A percentile compares a stretch with the other conserved stretches of the same genome.
Evolutionary conservation across 2,113 vertebrate genomes (phyloP).

Genomic region (Solea senegalensis): DNA sequence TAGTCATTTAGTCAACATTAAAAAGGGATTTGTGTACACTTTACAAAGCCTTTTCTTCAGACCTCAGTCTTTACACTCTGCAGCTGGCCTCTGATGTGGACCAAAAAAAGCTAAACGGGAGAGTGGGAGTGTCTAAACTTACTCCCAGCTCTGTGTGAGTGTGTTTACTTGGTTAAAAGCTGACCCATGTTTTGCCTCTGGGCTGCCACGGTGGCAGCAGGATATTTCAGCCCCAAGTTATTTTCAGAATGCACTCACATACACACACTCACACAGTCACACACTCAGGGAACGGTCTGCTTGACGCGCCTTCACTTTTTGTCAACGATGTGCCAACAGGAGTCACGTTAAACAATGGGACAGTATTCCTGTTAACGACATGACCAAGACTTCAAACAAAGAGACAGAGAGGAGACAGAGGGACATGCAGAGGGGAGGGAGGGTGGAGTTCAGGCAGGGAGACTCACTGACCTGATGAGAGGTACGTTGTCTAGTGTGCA

Average conservation of each 20-base stretch:
- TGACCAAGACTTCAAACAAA: slow-evolving; percentile 37
- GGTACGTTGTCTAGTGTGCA: slow-evolving; percentile 82
- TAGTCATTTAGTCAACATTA: background rate
- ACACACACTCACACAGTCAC: slow-evolving; percentile 1
- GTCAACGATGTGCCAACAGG: slow-evolving; percentile 48
- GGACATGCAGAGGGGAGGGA: background rate
- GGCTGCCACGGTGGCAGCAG: slow-evolving; percentile 69
- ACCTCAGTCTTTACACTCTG: slow-evolving; percentile 35
- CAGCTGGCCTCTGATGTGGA: slow-evolving; percentile 37
- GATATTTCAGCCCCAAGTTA: slow-evolving; percentile 66
- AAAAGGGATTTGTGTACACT: slow-evolving; percentile 5
- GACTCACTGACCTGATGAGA: slow-evolving; percentile 79
- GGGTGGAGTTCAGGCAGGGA: background rate
- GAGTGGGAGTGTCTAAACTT: slow-evolving; percentile 54
- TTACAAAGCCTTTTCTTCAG: slow-evolving; percentile 9
- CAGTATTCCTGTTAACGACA: slow-evolving; percentile 63
- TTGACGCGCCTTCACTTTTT: slow-evolving; percentile 40
- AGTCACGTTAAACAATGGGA: slow-evolving; percentile 58
- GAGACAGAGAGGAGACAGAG: slow-evolving; percentile 3
- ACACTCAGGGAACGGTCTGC: slow-evolving; percentile 31
- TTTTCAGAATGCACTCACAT: slow-evolving; percentile 61
- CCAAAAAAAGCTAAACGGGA: slow-evolving; percentile 48
- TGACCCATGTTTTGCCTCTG: slow-evolving; percentile 46
- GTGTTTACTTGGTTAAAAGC: slow-evolving; percentile 58
- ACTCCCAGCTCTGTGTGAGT: slow-evolving; percentile 30